phyloP scores from a whole-genome alignment of 2,797 vertebrate species.

The Betta splendens region DNA sequence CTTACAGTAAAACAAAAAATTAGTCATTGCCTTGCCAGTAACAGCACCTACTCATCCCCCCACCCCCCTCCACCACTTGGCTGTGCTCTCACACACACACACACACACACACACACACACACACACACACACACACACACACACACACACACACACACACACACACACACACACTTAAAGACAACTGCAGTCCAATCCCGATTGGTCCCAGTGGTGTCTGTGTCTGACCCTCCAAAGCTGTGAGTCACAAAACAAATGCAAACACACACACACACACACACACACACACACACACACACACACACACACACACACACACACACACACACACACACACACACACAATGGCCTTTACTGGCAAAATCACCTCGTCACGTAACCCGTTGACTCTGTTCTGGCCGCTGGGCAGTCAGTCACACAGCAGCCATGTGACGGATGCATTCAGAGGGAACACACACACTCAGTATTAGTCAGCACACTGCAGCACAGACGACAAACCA shows the following conservation, averaged over 20 bases:
- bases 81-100: background rate
- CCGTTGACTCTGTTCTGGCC: slow-evolving; percentile 21
- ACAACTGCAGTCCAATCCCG: slow-evolving; percentile 20
- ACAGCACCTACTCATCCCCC: slow-evolving; percentile 25
- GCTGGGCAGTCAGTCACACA: slow-evolving; percentile 21
- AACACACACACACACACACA: slow-evolving; percentile 39
- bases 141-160: slow-evolving; percentile 3
- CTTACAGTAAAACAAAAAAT: slow-evolving; percentile 56
- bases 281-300: slow-evolving; percentile 29
- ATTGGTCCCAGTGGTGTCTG: slow-evolving; percentile 39
- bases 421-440: slow-evolving; percentile 26
- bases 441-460: background rate
- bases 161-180: slow-evolving; percentile 4
- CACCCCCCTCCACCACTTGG: background rate
- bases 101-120: slow-evolving; percentile 11
- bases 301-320: slow-evolving; percentile 31
- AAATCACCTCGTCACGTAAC: slow-evolving; percentile 14
- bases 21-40: slow-evolving; percentile 40
- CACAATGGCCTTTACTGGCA: slow-evolving; percentile 27
- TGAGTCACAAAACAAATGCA: slow-evolving; percentile 45
- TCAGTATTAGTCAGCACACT: slow-evolving; percentile 57
- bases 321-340: slow-evolving; percentile 29
- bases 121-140: slow-evolving; percentile 9
- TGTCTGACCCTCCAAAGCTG: slow-evolving; percentile 37
- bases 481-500: slow-evolving; percentile 28